Percentiles rank a stretch among this genome's conserved stretches.
These are phyloP conservation scores for Myiozetetes cayanensis DNA, from an alignment of 2,113 vertebrate species.

Conservation along the genomic window DNA sequence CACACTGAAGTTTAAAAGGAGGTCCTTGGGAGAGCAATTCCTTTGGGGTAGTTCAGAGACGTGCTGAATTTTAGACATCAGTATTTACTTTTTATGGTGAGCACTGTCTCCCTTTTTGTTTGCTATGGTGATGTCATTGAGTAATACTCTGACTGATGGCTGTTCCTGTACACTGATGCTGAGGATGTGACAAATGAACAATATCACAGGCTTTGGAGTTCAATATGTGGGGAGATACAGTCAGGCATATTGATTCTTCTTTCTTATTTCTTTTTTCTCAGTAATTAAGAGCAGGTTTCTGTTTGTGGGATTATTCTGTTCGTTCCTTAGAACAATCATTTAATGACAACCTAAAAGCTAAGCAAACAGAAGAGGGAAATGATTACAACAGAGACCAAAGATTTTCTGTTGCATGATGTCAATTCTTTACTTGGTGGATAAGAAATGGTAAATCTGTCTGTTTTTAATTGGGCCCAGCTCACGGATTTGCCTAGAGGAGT, in stretches of 20 bases:
- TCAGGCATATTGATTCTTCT: not conserved
- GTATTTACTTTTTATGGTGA: not conserved
- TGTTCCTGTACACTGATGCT: not conserved
- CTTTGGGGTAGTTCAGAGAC: no score
- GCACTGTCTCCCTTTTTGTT: not conserved
- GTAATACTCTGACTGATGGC: not conserved
- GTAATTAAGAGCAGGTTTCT: not conserved
- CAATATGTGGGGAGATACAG: not conserved
- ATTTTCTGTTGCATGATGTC: not conserved
- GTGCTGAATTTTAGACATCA: no score
- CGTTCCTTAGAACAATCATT: not conserved
- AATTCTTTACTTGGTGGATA: not conserved
- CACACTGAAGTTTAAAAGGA: not conserved
- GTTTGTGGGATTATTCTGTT: not conserved
- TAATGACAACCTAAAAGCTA: not conserved
- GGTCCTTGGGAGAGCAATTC: no score
- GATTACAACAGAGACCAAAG: not conserved
- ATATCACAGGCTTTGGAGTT: not conserved
- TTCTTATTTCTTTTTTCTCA: not conserved
- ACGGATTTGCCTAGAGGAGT: not conserved
- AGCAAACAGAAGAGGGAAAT: not conserved
- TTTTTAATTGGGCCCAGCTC: not conserved
- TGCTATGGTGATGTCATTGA: not conserved
- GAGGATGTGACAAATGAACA: not conserved
- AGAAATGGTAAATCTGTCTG: not conserved